Evolutionary conservation across 2,797 vertebrate species (phyloP).

Genomic region (Caiman crocodilus): DNA sequence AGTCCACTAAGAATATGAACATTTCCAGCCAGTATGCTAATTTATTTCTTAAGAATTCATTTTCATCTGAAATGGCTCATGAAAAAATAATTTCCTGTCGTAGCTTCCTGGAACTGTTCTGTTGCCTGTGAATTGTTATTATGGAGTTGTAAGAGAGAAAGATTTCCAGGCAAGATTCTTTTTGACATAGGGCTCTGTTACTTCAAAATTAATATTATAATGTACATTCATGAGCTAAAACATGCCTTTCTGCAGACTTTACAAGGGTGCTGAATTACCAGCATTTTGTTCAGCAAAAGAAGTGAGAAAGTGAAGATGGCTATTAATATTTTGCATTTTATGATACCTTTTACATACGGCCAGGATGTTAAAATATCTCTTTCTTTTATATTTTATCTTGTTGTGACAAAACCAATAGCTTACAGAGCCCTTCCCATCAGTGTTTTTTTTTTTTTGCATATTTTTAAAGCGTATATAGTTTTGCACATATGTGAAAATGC

Average conservation of each 20-base stretch:
- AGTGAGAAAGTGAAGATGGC: neutral
- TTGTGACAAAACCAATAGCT: neutral
- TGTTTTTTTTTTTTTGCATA: neutral
- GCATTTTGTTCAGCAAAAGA: neutral
- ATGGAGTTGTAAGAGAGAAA: neutral
- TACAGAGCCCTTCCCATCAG: neutral
- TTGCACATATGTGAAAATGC: neutral
- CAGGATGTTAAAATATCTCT: neutral
- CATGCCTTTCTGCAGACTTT: neutral
- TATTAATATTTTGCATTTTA: constrained; percentile 3
- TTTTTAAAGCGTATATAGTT: neutral
- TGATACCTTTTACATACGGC: neutral
- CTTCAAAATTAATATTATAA: neutral
- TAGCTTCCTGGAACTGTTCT: neutral
- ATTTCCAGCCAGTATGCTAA: neutral
- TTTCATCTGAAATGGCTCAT: neutral
- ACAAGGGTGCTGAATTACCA: neutral
- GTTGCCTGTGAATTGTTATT: neutral
- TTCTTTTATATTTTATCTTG: neutral
- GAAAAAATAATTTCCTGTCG: neutral
- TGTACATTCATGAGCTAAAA: neutral
- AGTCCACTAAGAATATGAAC: neutral
- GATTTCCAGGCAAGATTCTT: neutral
- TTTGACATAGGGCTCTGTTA: neutral
- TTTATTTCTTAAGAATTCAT: neutral